phyloP scores from a whole-genome alignment of 2,113 vertebrate genomes.

The Eolophus roseicapilla region DNA sequence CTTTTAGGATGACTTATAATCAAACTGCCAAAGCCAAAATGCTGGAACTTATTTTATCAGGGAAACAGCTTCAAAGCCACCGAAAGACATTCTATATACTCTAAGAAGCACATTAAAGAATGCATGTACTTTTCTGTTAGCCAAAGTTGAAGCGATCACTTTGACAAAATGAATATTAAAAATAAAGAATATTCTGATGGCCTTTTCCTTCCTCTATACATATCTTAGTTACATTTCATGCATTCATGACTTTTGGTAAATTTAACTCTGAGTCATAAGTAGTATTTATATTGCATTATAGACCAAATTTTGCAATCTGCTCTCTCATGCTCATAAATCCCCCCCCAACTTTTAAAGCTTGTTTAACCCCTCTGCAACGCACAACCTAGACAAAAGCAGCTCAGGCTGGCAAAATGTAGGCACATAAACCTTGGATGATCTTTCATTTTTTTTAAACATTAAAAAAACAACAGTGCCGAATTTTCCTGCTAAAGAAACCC shows the following conservation, averaged over 20 bases:
- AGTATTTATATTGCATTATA: slow-evolving; percentile 46
- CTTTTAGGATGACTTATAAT: not conserved
- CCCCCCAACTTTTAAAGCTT: not conserved
- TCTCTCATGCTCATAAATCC: slow-evolving; percentile 3
- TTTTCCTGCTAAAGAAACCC: not conserved
- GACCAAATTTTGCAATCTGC: slow-evolving; percentile 11
- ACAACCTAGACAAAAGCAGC: slow-evolving; percentile 7
- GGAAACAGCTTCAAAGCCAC: slow-evolving; percentile 1
- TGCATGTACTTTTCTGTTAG: slow-evolving; percentile 51
- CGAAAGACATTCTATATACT: not conserved
- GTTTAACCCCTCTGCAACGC: not conserved
- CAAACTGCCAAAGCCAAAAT: slow-evolving; percentile 38
- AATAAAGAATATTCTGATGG: slow-evolving; percentile 41
- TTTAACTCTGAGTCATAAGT: slow-evolving; percentile 58
- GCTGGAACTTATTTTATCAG: slow-evolving; percentile 38
- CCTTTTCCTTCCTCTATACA: slow-evolving; percentile 58
- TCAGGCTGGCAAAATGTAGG: slow-evolving; percentile 33
- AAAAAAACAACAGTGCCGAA: not conserved
- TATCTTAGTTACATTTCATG: slow-evolving; percentile 59
- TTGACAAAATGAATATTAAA: slow-evolving; percentile 23
- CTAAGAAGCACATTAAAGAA: slow-evolving; percentile 5
- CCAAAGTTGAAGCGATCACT: not conserved
- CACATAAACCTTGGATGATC: not conserved
- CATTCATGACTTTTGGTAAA: slow-evolving; percentile 62
- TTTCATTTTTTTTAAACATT: not conserved